Evolutionary conservation across 2,888 invertebrate genomes (phyloP).

Genomic region (Tipula confusa): DNA sequence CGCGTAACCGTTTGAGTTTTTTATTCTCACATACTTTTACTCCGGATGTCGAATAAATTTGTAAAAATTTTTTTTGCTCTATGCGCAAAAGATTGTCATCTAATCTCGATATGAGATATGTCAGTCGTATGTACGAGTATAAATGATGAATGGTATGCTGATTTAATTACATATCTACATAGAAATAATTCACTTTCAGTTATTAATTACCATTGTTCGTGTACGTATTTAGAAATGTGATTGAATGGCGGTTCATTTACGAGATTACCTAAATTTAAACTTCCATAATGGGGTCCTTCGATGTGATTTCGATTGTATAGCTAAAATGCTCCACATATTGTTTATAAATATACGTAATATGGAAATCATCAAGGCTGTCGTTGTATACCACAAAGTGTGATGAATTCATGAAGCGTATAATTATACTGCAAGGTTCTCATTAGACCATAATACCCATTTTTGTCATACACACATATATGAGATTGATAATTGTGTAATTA

Average conservation of each 20-base stretch:
- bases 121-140: not conserved
- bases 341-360: not conserved
- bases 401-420: not conserved
- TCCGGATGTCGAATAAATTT: conserved; percentile 3
- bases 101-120: not conserved
- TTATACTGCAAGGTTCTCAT: not conserved
- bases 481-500: not conserved
- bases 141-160: not conserved
- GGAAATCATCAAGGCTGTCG: not conserved
- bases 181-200: not conserved
- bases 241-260: not conserved
- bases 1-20: not conserved
- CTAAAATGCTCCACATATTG: not conserved
- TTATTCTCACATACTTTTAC: not conserved
- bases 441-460: not conserved
- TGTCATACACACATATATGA: not conserved
- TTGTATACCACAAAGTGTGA: not conserved
- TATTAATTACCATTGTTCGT: not conserved
- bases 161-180: not conserved
- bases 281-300: not conserved
- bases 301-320: not conserved
- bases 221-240: not conserved
- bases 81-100: conserved; percentile 25
- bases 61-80: not conserved
- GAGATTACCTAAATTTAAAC: not conserved